Conservation (phyloP, 1,140 invertebrate genomes). For the Zaprionus nigranus region DNA sequence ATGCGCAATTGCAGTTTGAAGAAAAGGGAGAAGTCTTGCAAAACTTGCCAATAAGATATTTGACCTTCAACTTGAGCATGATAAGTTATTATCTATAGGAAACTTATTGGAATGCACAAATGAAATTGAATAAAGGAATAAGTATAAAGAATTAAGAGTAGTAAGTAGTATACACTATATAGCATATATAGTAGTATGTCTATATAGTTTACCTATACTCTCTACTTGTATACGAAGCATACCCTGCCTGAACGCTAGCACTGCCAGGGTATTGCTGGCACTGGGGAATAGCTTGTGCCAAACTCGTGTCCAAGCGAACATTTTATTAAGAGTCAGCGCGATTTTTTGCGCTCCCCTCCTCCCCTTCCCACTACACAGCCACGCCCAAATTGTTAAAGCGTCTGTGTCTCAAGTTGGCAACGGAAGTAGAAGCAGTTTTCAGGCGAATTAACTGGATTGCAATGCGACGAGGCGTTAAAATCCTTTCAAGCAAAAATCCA, state of each 20-base stretch:
- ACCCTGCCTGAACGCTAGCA: neutral
- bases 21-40: no score
- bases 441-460: slow-evolving; percentile 71
- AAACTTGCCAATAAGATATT: no score
- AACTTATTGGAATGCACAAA: no score
- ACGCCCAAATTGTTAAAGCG: slow-evolving; percentile 4
- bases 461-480: slow-evolving; percentile 73
- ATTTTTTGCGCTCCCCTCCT: no score
- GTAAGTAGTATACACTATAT: no score
- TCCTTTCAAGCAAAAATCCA: slow-evolving; percentile 44
- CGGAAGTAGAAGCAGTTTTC: slow-evolving; percentile 24
- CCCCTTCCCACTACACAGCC: neutral
- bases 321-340: neutral
- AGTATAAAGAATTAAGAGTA: no score
- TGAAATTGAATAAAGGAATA: no score
- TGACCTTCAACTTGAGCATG: no score
- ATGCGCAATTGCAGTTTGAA: no score
- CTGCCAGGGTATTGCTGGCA: neutral
- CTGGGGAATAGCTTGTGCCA: neutral
- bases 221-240: neutral
- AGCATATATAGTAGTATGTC: no score
- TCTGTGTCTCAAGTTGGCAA: neutral
- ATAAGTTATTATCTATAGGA: no score
- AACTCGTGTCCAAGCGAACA: neutral
- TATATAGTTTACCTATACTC: no score